Conservation (phyloP, 2,888 invertebrate species). For the Exephanes ischioxanthus region DNA sequence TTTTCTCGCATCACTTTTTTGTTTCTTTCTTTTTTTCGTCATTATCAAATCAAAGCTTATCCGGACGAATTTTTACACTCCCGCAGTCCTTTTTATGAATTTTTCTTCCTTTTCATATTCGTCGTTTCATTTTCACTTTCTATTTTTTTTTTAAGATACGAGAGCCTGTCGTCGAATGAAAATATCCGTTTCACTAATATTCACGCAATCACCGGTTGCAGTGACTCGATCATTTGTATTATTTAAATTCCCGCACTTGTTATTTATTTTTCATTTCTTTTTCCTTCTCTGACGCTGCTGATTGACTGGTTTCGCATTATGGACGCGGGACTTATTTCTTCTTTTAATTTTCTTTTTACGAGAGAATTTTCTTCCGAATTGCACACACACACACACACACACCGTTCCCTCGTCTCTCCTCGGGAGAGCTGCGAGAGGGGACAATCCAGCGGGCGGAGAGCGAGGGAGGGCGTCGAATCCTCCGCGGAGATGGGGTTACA, state of each 20-base stretch:
- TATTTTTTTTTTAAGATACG: conserved; percentile 21
- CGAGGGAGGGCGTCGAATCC: conserved; percentile 45
- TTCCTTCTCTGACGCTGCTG: conserved; percentile 8
- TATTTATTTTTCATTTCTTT: conserved; percentile 17
- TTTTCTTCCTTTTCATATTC: conserved; percentile 37
- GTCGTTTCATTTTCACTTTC: conserved; percentile 16
- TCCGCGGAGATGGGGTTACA: conserved; percentile 26
- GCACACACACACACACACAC: conserved; percentile 45
- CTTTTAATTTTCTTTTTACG: not conserved
- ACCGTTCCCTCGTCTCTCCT: conserved; percentile 32
- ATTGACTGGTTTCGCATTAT: conserved; percentile 66
- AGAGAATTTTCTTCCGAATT: conserved; percentile 52
- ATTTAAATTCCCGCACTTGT: conserved; percentile 62
- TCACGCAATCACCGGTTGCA: conserved; percentile 45
- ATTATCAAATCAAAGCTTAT: conserved; percentile 24
- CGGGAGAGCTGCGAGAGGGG: not conserved
- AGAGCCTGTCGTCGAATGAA: conserved; percentile 25
- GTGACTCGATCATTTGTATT: conserved; percentile 41
- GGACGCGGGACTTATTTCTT: conserved; percentile 42
- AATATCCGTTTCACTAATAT: conserved; percentile 56
- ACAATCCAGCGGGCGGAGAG: conserved; percentile 28
- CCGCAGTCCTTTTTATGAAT: conserved; percentile 7
- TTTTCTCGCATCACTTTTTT: conserved; percentile 56
- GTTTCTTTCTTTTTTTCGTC: conserved; percentile 13
- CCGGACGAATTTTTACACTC: conserved; percentile 52